Base-by-base conservation (phyloP, 2,113 vertebrate genomes). In the Bubo scandiacus region DNA sequence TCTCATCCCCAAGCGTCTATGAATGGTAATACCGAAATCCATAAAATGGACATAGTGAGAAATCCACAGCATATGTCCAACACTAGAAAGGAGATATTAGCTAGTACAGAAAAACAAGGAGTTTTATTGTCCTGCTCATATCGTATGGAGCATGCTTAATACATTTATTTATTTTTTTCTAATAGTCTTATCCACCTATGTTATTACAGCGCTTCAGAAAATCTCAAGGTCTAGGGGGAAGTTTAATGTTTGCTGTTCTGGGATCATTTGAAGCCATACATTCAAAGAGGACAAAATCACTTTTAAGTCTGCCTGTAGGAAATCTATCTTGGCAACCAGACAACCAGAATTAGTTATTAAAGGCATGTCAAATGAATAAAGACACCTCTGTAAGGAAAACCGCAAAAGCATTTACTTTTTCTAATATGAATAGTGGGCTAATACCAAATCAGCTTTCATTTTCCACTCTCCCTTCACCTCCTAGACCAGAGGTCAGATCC, bases 291-390 rank as follows among this genome's bases (percentile, higher is more conserved):
- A 98, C 98, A 98, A 98, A 98, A 98, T 98, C 97, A 97, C 98
- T 99, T 99, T 98, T 98, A 99, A 99, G 98, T 98, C 97, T 97
- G 98, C 98, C 98, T 96, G 97, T 98, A 98, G 98, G 98, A 99
- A 98, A 98, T 98, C 97, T 98, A 97, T 98, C 98, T 98, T 98
- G 98, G 98, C 98, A 98, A 98, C 98, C 98, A 98, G 98, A 98
- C 98, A 98, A 97, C 97, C 95, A 98, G 98, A 98, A 98, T 98
- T 98, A 98, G 98, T 99, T 99, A 99, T 99, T 99, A 98, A 98
- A 99, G 98, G 98, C 98, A 98, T 98, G 98, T 98, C 98, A 98
- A 96, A 98, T 97, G 98, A 98, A 98, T 98, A 98, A 98, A 98
- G 98, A 98, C 98, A 98, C 97, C 97, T 98, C 98, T 98, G 98